Conservation (phyloP, 92 coral and sea anemone genomes). For the Phenganax marumi region DNA sequence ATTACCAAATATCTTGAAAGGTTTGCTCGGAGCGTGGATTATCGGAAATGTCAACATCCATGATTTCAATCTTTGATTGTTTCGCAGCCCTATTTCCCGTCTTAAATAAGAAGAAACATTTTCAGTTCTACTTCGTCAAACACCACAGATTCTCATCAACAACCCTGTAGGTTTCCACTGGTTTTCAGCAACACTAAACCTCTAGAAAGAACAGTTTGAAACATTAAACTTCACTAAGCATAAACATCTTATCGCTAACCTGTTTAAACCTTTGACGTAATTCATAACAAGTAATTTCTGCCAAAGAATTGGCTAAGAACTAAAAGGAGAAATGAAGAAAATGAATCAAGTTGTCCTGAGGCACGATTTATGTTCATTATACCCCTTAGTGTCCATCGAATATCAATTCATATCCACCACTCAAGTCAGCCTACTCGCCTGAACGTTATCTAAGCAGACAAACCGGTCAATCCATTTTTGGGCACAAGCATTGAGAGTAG, state of each 20-base stretch:
- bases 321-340: background rate
- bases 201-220: no score
- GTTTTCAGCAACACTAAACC: no score
- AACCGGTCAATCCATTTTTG: conserved; percentile 23
- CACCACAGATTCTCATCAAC: no score
- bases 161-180: no score
- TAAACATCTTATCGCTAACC: background rate
- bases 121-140: background rate
- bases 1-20: conserved; percentile 2
- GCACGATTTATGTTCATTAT: no score
- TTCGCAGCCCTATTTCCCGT: background rate
- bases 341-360: background rate
- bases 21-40: background rate
- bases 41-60: background rate
- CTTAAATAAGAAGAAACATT: conserved; percentile 1
- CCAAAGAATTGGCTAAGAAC: conserved; percentile 27
- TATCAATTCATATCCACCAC: background rate
- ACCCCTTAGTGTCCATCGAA: background rate
- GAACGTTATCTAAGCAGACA: conserved; percentile 8
- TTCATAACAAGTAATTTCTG: conserved; percentile 12
- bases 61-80: background rate
- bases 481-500: conserved; percentile 16
- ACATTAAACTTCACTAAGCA: no score
- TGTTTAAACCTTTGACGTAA: background rate
- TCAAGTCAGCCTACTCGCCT: background rate